Evolutionary conservation across 1,140 invertebrate genomes (phyloP).

Genomic region (Drosophila orosa): DNA sequence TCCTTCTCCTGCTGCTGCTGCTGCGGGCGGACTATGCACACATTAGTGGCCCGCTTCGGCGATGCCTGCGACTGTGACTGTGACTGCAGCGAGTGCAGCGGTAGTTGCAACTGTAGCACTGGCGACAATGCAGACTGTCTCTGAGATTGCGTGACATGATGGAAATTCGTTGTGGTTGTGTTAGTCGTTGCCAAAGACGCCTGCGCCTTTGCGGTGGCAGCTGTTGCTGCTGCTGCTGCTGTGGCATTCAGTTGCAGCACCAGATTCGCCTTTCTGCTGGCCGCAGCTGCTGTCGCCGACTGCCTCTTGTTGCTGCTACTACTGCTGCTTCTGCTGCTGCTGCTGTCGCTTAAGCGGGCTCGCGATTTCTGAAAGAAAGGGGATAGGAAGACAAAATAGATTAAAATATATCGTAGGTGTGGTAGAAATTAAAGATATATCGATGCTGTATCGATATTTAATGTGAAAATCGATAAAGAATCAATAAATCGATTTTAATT

Average conservation of each 20-base stretch:
- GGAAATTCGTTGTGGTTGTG: slow-evolving; percentile 70
- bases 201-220: slow-evolving; percentile 66
- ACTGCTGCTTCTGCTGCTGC: slow-evolving; percentile 46
- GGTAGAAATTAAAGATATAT: neutral
- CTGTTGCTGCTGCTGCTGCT: slow-evolving; percentile 37
- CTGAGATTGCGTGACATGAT: slow-evolving; percentile 80
- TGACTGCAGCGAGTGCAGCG: slow-evolving; percentile 46
- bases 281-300: slow-evolving; percentile 42
- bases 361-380: slow-evolving; percentile 70
- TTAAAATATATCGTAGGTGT: neutral
- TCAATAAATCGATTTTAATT: no score
- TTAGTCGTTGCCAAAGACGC: slow-evolving; percentile 55
- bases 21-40: slow-evolving; percentile 78
- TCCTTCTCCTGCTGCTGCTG: slow-evolving; percentile 67
- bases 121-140: slow-evolving; percentile 55
- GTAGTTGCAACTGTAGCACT: slow-evolving; percentile 56
- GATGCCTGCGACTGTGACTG: slow-evolving; percentile 66
- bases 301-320: slow-evolving; percentile 43
- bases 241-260: slow-evolving; percentile 60
- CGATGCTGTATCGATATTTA: neutral
- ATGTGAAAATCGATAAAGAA: neutral
- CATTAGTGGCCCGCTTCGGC: slow-evolving; percentile 69
- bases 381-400: slow-evolving; percentile 8
- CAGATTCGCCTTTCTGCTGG: slow-evolving; percentile 42
- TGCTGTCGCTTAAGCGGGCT: slow-evolving; percentile 74